A percentile compares a stretch with the other conserved stretches of the same genome.
phyloP scores from a whole-genome alignment of 2,888 invertebrate genomes.

The Hyles lineata region DNA sequence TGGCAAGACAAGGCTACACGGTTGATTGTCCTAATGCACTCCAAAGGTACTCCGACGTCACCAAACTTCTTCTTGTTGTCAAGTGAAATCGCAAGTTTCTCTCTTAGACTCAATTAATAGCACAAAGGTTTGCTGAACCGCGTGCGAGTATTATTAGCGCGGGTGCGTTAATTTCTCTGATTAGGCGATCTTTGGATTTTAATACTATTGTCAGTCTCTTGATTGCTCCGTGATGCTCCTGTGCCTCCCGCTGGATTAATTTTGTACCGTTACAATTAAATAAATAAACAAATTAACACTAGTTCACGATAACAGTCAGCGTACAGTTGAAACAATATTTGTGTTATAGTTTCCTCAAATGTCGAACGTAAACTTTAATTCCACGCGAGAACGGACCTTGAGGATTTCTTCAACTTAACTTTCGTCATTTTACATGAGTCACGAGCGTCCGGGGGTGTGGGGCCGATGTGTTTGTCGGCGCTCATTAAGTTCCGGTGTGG shows the following conservation, averaged over 20 bases:
- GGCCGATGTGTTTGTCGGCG: slow-evolving; percentile 53
- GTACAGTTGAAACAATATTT: slow-evolving; percentile 55
- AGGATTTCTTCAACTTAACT: slow-evolving; percentile 78
- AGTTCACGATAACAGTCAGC: slow-evolving; percentile 47
- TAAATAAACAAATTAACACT: slow-evolving; percentile 46
- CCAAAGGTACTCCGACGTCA: slow-evolving; percentile 38
- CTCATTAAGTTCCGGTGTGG: slow-evolving; percentile 62
- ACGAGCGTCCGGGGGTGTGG: slow-evolving; percentile 56
- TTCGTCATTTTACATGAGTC: slow-evolving; percentile 84
- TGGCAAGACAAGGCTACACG: slow-evolving; percentile 40
- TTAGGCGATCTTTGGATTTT: slow-evolving; percentile 64
- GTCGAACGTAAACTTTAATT: slow-evolving; percentile 54
- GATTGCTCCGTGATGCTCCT: slow-evolving; percentile 35
- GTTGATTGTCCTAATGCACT: slow-evolving; percentile 25
- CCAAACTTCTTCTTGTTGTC: background rate
- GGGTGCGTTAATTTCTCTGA: slow-evolving; percentile 45
- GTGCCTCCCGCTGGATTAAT: background rate
- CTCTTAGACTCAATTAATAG: slow-evolving; percentile 25
- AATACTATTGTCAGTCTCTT: slow-evolving; percentile 61
- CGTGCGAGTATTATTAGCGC: slow-evolving; percentile 38
- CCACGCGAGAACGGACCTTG: slow-evolving; percentile 59
- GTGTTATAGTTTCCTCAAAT: slow-evolving; percentile 65
- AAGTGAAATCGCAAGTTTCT: slow-evolving; percentile 11
- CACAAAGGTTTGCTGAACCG: slow-evolving; percentile 36
- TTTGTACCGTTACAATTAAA: slow-evolving; percentile 36